These are phyloP conservation scores for Sandelia bainsii DNA, from an alignment of 2,797 vertebrate species.

Conservation along the genomic window DNA sequence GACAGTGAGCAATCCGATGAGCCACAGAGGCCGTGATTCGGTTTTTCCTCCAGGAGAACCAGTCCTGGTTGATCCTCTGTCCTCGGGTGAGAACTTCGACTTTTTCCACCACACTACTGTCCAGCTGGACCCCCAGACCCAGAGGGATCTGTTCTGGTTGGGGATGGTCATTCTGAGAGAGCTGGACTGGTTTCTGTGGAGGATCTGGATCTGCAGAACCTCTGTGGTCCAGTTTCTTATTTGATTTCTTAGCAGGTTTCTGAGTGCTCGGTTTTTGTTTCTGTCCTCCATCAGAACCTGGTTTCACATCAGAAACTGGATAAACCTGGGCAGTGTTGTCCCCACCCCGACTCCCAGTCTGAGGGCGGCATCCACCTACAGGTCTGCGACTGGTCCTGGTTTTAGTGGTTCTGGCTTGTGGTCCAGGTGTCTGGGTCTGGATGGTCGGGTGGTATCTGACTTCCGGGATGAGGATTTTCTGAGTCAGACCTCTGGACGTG, in stretches of 20 bases:
- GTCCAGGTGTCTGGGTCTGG: not conserved
- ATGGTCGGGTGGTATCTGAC: slow-evolving; percentile 67
- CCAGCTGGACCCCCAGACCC: slow-evolving; percentile 41
- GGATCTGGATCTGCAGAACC: not conserved
- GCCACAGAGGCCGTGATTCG: slow-evolving; percentile 87
- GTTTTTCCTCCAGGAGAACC: slow-evolving; percentile 85
- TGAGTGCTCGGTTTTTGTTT: not conserved
- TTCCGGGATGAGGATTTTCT: slow-evolving; percentile 25
- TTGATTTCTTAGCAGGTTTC: not conserved
- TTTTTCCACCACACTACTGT: slow-evolving; percentile 35
- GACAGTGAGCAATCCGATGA: slow-evolving; percentile 80
- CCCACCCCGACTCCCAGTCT: not conserved
- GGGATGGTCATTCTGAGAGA: not conserved
- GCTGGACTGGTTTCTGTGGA: not conserved
- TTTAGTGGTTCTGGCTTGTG: not conserved
- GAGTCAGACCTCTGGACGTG: not conserved
- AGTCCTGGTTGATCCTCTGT: slow-evolving; percentile 81
- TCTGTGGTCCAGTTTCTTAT: not conserved
- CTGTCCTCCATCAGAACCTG: not conserved
- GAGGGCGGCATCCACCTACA: not conserved
- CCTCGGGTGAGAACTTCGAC: slow-evolving; percentile 86
- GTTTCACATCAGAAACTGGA: not conserved
- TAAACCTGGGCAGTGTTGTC: not conserved
- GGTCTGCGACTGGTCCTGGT: not conserved
- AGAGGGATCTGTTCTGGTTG: slow-evolving; percentile 36